A percentile compares a stretch with the other conserved stretches of the same genome.
Conservation (phyloP, 2,888 invertebrate species). For the Pyrochroa serraticornis region DNA sequence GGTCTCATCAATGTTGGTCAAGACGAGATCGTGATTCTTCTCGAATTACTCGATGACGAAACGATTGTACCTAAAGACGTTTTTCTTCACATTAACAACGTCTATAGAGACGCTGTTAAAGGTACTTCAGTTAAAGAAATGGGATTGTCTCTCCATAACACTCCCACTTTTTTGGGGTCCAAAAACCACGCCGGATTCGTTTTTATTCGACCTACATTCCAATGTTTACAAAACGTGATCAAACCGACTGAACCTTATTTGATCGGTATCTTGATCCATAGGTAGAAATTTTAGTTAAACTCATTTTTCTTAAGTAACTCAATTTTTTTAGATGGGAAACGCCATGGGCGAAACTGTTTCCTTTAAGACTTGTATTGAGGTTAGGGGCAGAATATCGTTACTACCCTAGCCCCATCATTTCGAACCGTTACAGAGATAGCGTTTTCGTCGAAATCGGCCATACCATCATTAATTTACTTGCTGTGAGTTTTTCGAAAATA, state of each 20-base stretch:
- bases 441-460: constrained; percentile 86
- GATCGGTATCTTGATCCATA: constrained; percentile 79
- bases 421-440: constrained; percentile 75
- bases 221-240: constrained; percentile 77
- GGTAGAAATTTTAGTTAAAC: constrained; percentile 50
- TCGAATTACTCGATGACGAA: constrained; percentile 72
- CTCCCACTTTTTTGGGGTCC: constrained; percentile 68
- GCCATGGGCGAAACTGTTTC: constrained; percentile 83
- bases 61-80: constrained; percentile 72
- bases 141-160: constrained; percentile 70
- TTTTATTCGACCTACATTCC: constrained; percentile 80
- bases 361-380: constrained; percentile 74
- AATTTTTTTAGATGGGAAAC: constrained; percentile 67
- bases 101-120: constrained; percentile 73
- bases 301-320: not conserved
- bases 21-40: constrained; percentile 78
- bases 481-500: constrained; percentile 61
- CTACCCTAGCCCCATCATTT: constrained; percentile 84
- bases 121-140: constrained; percentile 73
- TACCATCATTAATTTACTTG: constrained; percentile 85
- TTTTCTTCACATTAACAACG: constrained; percentile 73
- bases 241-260: constrained; percentile 74
- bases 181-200: constrained; percentile 81
- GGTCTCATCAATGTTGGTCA: constrained; percentile 82
- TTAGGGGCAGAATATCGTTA: constrained; percentile 85